These are phyloP conservation scores for Schrankia costaestrigalis DNA, from an alignment of 2,888 invertebrate species.

Conservation along the genomic window DNA sequence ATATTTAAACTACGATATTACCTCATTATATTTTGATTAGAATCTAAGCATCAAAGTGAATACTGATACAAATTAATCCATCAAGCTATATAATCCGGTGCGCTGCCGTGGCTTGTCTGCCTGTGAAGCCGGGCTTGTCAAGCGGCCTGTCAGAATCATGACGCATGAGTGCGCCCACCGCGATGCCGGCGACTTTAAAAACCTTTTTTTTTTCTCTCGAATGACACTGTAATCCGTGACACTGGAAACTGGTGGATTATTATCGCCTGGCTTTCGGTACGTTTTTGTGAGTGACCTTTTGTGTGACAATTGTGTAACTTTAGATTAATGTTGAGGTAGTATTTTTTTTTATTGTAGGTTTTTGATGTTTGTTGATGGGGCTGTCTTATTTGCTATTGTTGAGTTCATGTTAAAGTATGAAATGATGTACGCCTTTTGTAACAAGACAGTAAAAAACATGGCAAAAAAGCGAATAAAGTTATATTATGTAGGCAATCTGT, in stretches of 20 bases:
- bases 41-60: constrained; percentile 38
- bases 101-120: constrained; percentile 53
- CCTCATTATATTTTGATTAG: constrained; percentile 51
- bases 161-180: constrained; percentile 71
- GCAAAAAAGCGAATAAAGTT: too few species aligned
- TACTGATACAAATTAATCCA: constrained; percentile 67
- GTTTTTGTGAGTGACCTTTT: constrained; percentile 30
- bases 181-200: constrained; percentile 40
- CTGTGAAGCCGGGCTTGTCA: constrained; percentile 46
- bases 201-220: constrained; percentile 23
- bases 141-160: constrained; percentile 70
- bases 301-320: constrained; percentile 16
- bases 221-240: constrained; percentile 47
- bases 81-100: constrained; percentile 69
- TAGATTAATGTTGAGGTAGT: constrained; percentile 10
- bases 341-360: not conserved
- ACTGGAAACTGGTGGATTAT: constrained; percentile 51
- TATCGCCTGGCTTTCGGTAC: constrained; percentile 23
- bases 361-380: not conserved
- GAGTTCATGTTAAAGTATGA: too few species aligned
- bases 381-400: not conserved
- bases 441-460: too few species aligned
- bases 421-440: too few species aligned
- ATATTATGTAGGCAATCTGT: too few species aligned
- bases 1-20: constrained; percentile 26